Evolutionary conservation across 92 coral and sea anemone species (phyloP).

Genomic region (Nematostella vectensis): DNA sequence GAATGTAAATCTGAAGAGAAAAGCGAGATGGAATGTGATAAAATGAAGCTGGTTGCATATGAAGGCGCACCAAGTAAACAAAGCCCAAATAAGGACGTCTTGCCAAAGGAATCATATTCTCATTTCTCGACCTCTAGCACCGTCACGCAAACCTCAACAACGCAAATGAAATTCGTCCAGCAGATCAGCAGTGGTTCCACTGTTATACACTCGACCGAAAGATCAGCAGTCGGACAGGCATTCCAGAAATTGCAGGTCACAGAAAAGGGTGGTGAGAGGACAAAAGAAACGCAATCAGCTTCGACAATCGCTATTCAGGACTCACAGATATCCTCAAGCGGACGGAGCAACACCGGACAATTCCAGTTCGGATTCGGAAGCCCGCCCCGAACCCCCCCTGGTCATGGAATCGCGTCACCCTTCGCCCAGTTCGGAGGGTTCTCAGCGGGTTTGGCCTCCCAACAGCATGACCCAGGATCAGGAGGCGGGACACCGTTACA

Average conservation of each 20-base stretch:
- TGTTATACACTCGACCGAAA: not conserved
- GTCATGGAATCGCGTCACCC: no score
- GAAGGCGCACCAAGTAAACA: not conserved
- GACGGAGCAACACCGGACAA: conserved; percentile 10
- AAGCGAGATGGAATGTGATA: not conserved
- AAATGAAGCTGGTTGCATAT: not conserved
- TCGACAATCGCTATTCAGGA: conserved; percentile 9
- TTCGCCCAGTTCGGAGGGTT: no score
- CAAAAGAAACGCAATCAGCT: conserved; percentile 3
- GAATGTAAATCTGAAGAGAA: not conserved
- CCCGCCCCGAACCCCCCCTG: no score
- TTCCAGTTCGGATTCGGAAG: not conserved
- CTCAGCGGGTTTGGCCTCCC: no score
- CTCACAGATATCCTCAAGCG: conserved; percentile 3
- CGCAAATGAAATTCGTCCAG: not conserved
- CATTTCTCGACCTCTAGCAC: not conserved
- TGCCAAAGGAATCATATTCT: not conserved
- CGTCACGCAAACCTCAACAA: not conserved
- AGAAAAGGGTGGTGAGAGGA: conserved; percentile 2
- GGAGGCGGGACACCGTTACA: no score
- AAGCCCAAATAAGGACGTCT: not conserved
- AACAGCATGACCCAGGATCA: no score
- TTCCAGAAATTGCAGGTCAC: not conserved
- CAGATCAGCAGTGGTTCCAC: not conserved
- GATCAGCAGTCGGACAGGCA: not conserved